phyloP scores from a whole-genome alignment of 2,113 vertebrate species.

The Saguinus midas region DNA sequence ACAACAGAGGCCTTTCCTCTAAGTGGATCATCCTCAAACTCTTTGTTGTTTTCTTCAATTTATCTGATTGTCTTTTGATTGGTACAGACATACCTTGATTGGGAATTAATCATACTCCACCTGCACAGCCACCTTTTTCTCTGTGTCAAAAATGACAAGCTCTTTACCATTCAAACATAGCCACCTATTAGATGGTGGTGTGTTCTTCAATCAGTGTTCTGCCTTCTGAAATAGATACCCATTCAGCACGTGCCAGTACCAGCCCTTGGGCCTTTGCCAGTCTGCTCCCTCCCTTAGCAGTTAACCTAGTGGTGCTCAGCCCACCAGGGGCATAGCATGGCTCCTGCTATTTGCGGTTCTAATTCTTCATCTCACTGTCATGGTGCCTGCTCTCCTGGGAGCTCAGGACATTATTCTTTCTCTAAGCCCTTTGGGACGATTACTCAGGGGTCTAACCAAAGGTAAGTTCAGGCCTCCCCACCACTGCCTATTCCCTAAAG shows the following conservation, averaged over 20 bases:
- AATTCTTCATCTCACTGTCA: neutral
- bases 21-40: neutral
- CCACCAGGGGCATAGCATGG: neutral
- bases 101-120: neutral
- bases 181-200: neutral
- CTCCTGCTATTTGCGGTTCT: neutral
- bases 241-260: neutral
- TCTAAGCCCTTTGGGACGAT: neutral
- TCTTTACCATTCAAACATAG: neutral
- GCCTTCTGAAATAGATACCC: neutral
- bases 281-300: neutral
- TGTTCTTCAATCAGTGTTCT: neutral
- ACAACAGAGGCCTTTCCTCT: neutral
- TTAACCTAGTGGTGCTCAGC: neutral
- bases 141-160: neutral
- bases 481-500: neutral
- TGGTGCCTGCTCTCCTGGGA: neutral
- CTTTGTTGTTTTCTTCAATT: neutral
- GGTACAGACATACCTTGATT: neutral
- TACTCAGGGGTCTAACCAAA: neutral
- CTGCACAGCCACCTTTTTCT: neutral
- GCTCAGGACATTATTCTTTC: neutral
- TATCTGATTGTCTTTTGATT: neutral
- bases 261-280: neutral
- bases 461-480: neutral